Percentiles rank a stretch among this genome's conserved stretches.
phyloP scores from a whole-genome alignment of 2,797 vertebrate genomes.

The Myoxocephalus aenaeus region DNA sequence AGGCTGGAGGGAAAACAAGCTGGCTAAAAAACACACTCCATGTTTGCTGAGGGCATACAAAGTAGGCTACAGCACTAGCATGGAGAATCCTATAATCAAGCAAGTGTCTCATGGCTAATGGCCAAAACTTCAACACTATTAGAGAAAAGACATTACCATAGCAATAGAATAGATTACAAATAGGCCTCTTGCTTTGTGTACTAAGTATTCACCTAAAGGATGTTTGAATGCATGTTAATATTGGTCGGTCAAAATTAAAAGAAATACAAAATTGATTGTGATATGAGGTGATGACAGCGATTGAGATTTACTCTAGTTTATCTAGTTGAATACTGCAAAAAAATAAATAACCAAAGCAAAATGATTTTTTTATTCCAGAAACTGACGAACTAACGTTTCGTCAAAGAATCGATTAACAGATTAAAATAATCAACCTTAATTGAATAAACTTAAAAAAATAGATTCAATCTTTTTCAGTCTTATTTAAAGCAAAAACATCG shows the following conservation, averaged over 20 bases:
- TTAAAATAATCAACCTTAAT: not conserved
- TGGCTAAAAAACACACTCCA: conserved; percentile 16
- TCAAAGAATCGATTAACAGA: not conserved
- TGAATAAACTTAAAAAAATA: not conserved
- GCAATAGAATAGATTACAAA: not conserved
- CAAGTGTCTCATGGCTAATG: not conserved
- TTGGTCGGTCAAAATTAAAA: not conserved
- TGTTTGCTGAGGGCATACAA: conserved; percentile 58
- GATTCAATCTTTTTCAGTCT: not conserved
- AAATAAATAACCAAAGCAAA: not conserved
- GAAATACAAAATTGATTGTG: not conserved
- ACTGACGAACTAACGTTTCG: not conserved
- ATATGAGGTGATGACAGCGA: not conserved
- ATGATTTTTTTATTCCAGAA: not conserved
- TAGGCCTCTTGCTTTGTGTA: conserved; percentile 2
- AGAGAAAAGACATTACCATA: conserved; percentile 24
- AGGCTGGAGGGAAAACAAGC: conserved; percentile 40
- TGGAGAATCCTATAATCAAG: conserved; percentile 31
- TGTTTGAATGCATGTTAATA: not conserved
- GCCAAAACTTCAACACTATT: conserved; percentile 7
- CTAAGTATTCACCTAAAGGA: not conserved
- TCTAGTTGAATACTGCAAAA: not conserved
- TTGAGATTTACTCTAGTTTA: not conserved
- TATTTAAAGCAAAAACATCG: not conserved
- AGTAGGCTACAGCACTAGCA: conserved; percentile 45